Percentiles rank a stretch among this genome's conserved stretches.
phyloP scores from a whole-genome alignment of 2,113 vertebrate genomes.

The Varanus salvator region DNA sequence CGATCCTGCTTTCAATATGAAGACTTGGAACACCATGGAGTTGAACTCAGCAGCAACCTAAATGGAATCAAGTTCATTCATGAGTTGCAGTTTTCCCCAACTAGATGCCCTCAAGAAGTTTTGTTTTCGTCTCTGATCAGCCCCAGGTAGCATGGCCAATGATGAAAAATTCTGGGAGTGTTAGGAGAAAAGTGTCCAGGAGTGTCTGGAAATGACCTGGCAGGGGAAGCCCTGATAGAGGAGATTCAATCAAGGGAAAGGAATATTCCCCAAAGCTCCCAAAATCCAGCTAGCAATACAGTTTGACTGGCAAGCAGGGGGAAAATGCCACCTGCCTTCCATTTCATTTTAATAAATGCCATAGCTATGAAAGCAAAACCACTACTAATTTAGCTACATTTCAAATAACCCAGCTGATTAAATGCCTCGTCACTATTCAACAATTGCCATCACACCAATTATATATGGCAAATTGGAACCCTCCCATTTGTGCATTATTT shows the following conservation, averaged over 20 bases:
- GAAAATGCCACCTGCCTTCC: fast-evolving
- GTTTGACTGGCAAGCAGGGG: fast-evolving
- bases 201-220: too few relatives aligned
- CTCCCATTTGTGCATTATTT: background rate
- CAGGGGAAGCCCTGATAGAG: too few relatives aligned
- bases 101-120: too few relatives aligned
- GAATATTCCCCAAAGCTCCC: fast-evolving
- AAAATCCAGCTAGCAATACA: fast-evolving
- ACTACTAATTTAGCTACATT: fast-evolving
- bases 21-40: fast-evolving
- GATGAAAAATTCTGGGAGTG: too few relatives aligned
- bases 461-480: background rate
- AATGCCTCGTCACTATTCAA: fast-evolving
- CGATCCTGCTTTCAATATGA: background rate
- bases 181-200: too few relatives aligned
- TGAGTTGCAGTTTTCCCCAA: too few relatives aligned
- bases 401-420: background rate
- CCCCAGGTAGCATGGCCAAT: too few relatives aligned
- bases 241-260: background rate
- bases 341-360: fast-evolving
- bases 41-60: background rate
- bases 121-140: too few relatives aligned
- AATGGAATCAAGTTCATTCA: fast-evolving
- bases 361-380: background rate
- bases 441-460: background rate